Conservation (phyloP, 2,113 vertebrate species). For the Lasiurus borealis region DNA sequence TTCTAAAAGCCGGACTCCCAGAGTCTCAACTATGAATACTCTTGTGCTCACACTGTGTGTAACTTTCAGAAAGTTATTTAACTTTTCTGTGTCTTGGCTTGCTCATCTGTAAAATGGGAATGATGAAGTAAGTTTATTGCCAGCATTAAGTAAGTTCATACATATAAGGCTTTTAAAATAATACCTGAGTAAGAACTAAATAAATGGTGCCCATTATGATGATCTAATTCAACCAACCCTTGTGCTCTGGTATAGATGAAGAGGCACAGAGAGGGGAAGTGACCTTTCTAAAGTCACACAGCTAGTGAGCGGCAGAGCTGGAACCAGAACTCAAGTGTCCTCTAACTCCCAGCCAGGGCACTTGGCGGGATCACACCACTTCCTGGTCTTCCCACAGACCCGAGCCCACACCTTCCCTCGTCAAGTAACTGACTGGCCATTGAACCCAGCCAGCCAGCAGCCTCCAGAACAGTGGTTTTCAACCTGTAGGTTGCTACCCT, state of each 20-base stretch:
- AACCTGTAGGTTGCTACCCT: no score
- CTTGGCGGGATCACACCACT: fast-evolving
- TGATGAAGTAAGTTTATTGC: not conserved
- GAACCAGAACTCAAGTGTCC: not conserved
- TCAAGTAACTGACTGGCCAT: not conserved
- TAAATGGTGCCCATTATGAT: not conserved
- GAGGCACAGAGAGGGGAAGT: not conserved
- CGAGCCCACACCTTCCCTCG: not conserved
- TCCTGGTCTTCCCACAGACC: not conserved
- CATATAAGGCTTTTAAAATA: not conserved
- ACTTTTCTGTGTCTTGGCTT: not conserved
- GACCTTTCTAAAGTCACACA: not conserved
- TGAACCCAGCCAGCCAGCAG: not conserved
- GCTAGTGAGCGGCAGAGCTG: not conserved
- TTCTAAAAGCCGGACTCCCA: not conserved
- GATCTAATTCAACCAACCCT: not conserved
- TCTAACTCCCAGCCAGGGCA: no score
- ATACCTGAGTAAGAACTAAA: not conserved
- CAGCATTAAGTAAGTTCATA: not conserved
- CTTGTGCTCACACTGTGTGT: not conserved
- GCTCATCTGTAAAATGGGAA: not conserved
- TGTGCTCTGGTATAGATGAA: not conserved
- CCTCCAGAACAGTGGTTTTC: no score
- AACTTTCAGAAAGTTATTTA: not conserved
- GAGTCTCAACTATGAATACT: not conserved